Evolutionary conservation across 2,797 vertebrate species (phyloP).

Genomic region (Melanotaenia trifasciata): DNA sequence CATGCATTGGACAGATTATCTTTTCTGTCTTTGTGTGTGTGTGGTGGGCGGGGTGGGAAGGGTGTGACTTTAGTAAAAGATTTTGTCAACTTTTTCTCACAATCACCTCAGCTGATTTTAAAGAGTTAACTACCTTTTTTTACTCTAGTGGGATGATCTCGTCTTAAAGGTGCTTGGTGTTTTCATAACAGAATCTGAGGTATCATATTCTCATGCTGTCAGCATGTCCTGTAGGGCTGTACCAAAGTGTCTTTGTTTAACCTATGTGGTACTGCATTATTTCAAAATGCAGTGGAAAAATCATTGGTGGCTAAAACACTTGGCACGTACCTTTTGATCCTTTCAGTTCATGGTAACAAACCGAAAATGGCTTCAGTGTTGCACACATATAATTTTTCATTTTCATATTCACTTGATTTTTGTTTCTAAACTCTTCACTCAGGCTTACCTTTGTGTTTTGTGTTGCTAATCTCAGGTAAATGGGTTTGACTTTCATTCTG

Average conservation of each 20-base stretch:
- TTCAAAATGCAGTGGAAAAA: not conserved
- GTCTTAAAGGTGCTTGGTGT: constrained; percentile 6
- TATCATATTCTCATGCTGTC: constrained; percentile 2
- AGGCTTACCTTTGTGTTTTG: not conserved
- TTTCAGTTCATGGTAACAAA: not conserved
- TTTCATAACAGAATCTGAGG: constrained; percentile 13
- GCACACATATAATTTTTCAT: not conserved
- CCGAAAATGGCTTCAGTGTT: not conserved
- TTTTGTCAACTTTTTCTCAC: constrained; percentile 16
- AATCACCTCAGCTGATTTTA: constrained; percentile 27
- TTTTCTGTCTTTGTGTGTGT: not conserved
- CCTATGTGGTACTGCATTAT: not conserved
- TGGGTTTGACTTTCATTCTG: constrained; percentile 9
- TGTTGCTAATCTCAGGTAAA: not conserved
- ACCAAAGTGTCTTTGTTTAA: not conserved
- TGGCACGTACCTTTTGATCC: not conserved
- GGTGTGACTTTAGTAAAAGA: not conserved
- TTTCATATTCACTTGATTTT: not conserved
- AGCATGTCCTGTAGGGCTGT: not conserved
- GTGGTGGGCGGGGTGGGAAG: not conserved
- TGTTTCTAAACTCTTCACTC: not conserved
- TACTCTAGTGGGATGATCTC: constrained; percentile 59
- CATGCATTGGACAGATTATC: not conserved
- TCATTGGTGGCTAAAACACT: not conserved
- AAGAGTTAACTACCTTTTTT: constrained; percentile 46